These are phyloP conservation scores for Phrynocephalus vlangalii DNA, from an alignment of 2,797 vertebrate genomes.

Conservation along the genomic window DNA sequence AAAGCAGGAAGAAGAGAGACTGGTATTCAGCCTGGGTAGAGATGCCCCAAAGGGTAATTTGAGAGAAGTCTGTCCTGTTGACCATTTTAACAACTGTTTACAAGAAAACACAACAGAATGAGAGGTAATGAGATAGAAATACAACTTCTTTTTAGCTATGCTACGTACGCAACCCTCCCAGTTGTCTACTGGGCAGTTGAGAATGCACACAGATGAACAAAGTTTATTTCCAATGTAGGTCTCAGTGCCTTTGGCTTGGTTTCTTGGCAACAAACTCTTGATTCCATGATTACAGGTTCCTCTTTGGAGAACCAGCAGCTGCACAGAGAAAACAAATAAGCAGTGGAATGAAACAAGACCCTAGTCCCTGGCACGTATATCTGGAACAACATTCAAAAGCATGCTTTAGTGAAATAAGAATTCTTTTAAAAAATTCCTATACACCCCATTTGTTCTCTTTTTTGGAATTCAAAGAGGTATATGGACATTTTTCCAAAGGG, in stretches of 20 bases:
- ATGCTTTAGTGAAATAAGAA: not conserved
- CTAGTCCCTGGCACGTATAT: too few relatives aligned
- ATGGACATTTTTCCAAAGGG: too few relatives aligned
- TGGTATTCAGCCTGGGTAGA: conserved; percentile 19
- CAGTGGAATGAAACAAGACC: too few relatives aligned
- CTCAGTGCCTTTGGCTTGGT: not conserved
- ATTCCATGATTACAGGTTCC: not conserved
- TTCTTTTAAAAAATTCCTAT: too few relatives aligned
- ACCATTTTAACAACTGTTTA: conserved; percentile 2
- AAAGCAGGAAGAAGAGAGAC: conserved; percentile 46
- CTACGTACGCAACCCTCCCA: not conserved
- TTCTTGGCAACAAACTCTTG: not conserved
- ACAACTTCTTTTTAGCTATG: not conserved
- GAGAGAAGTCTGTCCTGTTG: conserved; percentile 5
- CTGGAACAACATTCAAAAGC: not conserved
- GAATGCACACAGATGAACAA: not conserved
- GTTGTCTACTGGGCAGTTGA: not conserved
- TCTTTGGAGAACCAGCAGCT: not conserved
- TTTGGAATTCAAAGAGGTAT: too few relatives aligned
- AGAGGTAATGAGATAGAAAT: not conserved
- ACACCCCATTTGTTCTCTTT: too few relatives aligned
- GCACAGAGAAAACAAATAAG: not conserved
- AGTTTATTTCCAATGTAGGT: not conserved
- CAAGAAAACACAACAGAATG: not conserved
- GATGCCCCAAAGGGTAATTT: conserved; percentile 65